Evolutionary conservation across 1,140 invertebrate species (phyloP).

Genomic region (Lepidurus packardi): DNA sequence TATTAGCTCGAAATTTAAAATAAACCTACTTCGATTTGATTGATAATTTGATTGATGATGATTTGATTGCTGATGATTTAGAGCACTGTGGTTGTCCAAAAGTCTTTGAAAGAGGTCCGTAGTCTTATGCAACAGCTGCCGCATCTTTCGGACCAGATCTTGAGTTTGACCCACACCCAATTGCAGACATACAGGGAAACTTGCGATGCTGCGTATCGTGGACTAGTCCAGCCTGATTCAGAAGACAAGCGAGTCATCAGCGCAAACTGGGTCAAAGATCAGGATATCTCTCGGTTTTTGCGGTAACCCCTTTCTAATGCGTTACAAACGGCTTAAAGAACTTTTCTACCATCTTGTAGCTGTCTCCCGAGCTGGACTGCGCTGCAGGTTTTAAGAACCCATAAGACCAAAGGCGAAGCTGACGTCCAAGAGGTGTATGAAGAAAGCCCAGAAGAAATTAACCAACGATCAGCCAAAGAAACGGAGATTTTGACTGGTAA

Average conservation of each 20-base stretch:
- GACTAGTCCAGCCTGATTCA: constrained; percentile 70
- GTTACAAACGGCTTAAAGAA: neutral
- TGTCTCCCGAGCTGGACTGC: constrained; percentile 76
- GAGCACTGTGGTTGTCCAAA: constrained; percentile 66
- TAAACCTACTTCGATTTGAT: neutral
- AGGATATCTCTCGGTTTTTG: constrained; percentile 85
- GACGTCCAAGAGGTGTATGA: constrained; percentile 50
- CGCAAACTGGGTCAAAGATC: constrained; percentile 86
- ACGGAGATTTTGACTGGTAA: constrained; percentile 86
- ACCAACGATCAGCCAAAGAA: constrained; percentile 75
- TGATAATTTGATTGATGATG: no score
- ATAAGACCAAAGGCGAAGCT: constrained; percentile 30
- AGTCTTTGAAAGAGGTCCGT: constrained; percentile 61
- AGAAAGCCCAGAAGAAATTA: constrained; percentile 67
- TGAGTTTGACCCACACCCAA: constrained; percentile 61
- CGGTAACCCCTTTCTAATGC: constrained; percentile 50
- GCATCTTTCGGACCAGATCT: constrained; percentile 61
- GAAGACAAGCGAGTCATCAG: constrained; percentile 76
- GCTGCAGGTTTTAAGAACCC: constrained; percentile 52
- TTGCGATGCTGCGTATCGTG: constrained; percentile 65
- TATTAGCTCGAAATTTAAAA: neutral
- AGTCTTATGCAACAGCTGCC: constrained; percentile 65
- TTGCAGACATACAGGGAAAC: constrained; percentile 68
- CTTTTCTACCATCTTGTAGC: constrained; percentile 45
- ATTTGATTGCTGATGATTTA: constrained; percentile 40